Evolutionary conservation across 2,797 vertebrate genomes (phyloP).

Genomic region (Manis pentadactyla): DNA sequence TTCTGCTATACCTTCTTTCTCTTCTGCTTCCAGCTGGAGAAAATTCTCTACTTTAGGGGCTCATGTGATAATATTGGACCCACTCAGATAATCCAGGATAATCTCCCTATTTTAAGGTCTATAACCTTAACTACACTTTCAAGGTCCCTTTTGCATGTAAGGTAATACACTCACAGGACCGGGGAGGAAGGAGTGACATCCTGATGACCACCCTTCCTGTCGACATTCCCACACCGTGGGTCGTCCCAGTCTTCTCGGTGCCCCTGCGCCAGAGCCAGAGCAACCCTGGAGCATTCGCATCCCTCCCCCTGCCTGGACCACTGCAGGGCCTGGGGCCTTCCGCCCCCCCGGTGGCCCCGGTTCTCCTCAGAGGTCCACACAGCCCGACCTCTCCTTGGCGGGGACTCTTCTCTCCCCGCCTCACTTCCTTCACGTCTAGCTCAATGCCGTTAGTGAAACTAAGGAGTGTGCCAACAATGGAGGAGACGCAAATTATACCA

Average conservation of each 20-base stretch:
- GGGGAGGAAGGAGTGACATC: not conserved
- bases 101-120: not conserved
- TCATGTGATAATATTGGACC: not conserved
- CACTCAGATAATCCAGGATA: not conserved
- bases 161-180: not conserved
- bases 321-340: not conserved
- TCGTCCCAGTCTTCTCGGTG: not conserved
- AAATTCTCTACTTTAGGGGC: not conserved
- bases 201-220: not conserved
- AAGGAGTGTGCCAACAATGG: not conserved
- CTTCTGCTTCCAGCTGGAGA: not conserved
- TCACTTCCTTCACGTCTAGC: not conserved
- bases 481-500: not conserved
- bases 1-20: not conserved
- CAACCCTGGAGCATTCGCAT: not conserved
- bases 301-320: not conserved
- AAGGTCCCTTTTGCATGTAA: not conserved
- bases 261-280: not conserved
- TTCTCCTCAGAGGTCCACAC: not conserved
- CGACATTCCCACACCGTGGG: not conserved
- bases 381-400: not conserved
- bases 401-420: not conserved
- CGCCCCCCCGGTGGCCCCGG: accelerated
- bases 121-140: not conserved
- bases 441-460: not conserved